Percentiles rank a stretch among this genome's conserved stretches.
Conservation (phyloP, 2,113 vertebrate species). For the Tichodroma muraria region DNA sequence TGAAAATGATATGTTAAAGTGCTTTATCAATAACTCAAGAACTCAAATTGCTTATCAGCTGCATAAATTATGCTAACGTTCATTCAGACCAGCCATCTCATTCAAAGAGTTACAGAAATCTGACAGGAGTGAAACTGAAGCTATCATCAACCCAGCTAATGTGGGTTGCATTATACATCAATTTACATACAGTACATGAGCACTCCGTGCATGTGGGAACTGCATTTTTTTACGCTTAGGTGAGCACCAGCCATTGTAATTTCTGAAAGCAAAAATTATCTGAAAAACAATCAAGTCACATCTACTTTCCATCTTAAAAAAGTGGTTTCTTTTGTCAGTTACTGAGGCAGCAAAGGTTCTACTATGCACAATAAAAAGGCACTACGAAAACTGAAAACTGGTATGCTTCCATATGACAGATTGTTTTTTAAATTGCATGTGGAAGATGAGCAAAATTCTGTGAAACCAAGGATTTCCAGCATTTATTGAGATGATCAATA, state of each 20-base stretch:
- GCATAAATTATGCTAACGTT: conserved; percentile 78
- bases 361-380: neutral
- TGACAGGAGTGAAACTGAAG: conserved; percentile 69
- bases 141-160: conserved; percentile 54
- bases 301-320: neutral
- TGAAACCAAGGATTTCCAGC: neutral
- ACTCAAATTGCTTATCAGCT: conserved; percentile 69
- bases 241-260: conserved; percentile 72
- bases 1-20: conserved; percentile 75
- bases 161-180: conserved; percentile 72
- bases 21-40: conserved; percentile 82
- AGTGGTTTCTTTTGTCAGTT: neutral
- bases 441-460: neutral
- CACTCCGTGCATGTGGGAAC: neutral
- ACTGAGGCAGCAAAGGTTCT: neutral
- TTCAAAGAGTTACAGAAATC: conserved; percentile 69
- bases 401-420: neutral
- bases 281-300: conserved; percentile 28
- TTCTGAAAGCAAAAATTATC: conserved; percentile 62
- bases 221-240: conserved; percentile 45
- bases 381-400: neutral
- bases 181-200: conserved; percentile 67
- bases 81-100: conserved; percentile 67
- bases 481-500: neutral
- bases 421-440: neutral